Evolutionary conservation across 2,113 vertebrate genomes (phyloP).

Genomic region (Cyprinodon variegatus): DNA sequence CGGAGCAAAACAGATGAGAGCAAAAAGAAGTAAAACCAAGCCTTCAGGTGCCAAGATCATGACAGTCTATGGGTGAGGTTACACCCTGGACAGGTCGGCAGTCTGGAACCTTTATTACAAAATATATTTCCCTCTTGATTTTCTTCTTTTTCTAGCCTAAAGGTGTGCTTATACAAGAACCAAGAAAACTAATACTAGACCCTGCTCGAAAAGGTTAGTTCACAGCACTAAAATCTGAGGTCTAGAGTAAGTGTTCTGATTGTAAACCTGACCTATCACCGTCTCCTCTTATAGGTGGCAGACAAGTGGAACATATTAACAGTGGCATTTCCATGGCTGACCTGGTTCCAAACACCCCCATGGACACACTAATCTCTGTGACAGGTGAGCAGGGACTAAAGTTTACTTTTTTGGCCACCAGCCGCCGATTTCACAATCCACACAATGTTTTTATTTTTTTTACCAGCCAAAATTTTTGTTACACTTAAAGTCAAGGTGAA

Average conservation of each 20-base stretch:
- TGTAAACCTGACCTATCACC: background rate
- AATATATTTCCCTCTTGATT: background rate
- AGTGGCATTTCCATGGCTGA: constrained; percentile 26
- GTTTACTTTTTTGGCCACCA: no score
- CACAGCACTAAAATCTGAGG: background rate
- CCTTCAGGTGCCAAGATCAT: no score
- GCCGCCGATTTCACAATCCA: no score
- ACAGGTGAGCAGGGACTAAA: constrained; percentile 59
- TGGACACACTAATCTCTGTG: constrained; percentile 61
- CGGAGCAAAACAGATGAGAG: no score
- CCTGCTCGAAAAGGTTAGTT: constrained; percentile 74
- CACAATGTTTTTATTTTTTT: background rate
- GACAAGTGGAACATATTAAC: constrained; percentile 46
- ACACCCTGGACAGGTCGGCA: no score
- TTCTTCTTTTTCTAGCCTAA: constrained; percentile 73
- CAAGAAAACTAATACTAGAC: constrained; percentile 57
- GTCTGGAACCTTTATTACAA: no score
- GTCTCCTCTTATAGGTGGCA: constrained; percentile 32
- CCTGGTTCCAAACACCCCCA: constrained; percentile 59
- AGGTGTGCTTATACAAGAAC: constrained; percentile 75
- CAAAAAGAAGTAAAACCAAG: no score
- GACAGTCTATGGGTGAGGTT: no score
- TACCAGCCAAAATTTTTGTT: no score
- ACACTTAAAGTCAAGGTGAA: no score
- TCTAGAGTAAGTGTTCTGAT: background rate